phyloP scores from a whole-genome alignment of 2,888 invertebrate species.

The Tetranychus piercei region DNA sequence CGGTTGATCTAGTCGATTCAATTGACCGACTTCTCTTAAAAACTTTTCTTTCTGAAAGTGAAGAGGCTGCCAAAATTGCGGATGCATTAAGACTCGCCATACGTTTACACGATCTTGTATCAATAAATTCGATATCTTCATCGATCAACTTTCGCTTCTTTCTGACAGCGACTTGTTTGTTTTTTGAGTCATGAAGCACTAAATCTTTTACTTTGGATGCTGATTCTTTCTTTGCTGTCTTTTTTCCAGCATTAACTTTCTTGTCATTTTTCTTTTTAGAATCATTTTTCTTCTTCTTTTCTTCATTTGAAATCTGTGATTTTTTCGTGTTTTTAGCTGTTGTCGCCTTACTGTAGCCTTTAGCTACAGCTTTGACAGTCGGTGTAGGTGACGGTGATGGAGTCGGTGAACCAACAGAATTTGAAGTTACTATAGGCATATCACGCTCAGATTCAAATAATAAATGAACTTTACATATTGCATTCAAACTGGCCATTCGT shows the following conservation, averaged over 20 bases:
- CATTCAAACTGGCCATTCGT: slow-evolving; percentile 70
- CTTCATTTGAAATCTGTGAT: slow-evolving; percentile 7
- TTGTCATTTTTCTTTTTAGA: neutral
- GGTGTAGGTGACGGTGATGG: neutral
- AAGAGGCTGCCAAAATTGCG: slow-evolving; percentile 71
- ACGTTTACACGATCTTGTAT: slow-evolving; percentile 40
- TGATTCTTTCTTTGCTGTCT: neutral
- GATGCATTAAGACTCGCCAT: slow-evolving; percentile 81
- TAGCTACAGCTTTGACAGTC: slow-evolving; percentile 7
- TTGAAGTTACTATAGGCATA: neutral
- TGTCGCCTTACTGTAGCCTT: neutral
- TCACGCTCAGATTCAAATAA: slow-evolving; percentile 60
- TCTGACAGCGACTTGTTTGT: neutral
- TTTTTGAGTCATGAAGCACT: neutral
- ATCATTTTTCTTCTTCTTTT: neutral
- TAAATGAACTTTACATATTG: slow-evolving; percentile 71
- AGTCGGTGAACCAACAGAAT: neutral
- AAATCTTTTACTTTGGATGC: neutral
- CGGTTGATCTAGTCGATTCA: slow-evolving; percentile 1
- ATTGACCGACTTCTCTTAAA: slow-evolving; percentile 5
- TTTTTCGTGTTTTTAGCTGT: slow-evolving; percentile 10
- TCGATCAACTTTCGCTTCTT: slow-evolving; percentile 32
- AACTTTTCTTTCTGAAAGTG: slow-evolving; percentile 31
- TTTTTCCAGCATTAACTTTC: neutral
- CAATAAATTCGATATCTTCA: slow-evolving; percentile 26